These are phyloP conservation scores for Hirudo medicinalis DNA, from an alignment of 1,140 invertebrate genomes.

Conservation along the genomic window DNA sequence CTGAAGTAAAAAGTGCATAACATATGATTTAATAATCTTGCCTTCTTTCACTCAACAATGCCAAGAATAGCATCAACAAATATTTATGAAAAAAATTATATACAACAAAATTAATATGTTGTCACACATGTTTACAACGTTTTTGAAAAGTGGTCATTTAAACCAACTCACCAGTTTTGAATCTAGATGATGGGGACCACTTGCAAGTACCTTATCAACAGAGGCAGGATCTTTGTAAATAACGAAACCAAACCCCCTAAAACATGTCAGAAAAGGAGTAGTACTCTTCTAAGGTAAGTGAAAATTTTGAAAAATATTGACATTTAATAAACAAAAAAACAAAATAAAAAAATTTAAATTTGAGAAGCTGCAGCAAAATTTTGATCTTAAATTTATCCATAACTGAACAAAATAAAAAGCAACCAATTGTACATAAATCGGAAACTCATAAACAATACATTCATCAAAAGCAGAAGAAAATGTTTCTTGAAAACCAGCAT, in stretches of 20 bases:
- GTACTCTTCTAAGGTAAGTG: neutral
- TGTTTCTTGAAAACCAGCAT: no score
- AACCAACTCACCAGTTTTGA: conserved; percentile 59
- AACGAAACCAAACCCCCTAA: conserved; percentile 84
- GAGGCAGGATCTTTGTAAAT: conserved; percentile 84
- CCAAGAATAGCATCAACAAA: no score
- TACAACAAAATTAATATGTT: neutral
- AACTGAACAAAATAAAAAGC: neutral
- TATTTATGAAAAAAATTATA: neutral
- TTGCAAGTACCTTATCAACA: conserved; percentile 74
- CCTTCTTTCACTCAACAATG: neutral
- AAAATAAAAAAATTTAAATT: neutral
- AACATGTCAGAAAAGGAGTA: conserved; percentile 14
- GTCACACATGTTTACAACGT: neutral
- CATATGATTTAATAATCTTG: neutral
- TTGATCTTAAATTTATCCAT: neutral
- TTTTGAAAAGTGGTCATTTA: neutral
- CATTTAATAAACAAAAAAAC: neutral
- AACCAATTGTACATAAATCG: neutral
- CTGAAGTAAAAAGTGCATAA: neutral
- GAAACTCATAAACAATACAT: no score
- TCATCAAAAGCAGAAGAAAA: no score
- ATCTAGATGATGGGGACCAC: conserved; percentile 79
- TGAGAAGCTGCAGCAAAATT: neutral
- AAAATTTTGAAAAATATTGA: neutral